phyloP scores from a whole-genome alignment of 2,888 invertebrate species.

The Spisula subtruncata region DNA sequence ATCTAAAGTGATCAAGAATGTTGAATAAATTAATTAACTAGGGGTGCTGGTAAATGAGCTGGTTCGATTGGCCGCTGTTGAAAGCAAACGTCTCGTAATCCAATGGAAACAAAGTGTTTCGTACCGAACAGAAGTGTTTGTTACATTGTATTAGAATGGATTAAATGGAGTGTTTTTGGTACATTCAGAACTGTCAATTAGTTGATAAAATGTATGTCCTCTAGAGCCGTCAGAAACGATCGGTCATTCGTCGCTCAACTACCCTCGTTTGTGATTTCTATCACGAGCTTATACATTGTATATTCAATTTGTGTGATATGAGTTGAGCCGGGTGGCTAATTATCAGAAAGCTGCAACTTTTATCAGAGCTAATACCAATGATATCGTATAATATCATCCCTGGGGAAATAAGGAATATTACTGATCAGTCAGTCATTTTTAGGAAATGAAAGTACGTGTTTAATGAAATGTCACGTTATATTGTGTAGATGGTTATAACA shows the following conservation, averaged over 20 bases:
- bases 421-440: background rate
- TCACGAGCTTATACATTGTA: background rate
- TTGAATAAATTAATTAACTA: too few relatives aligned
- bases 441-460: background rate
- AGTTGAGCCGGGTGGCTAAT: background rate
- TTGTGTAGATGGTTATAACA: background rate
- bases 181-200: background rate
- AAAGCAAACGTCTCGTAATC: too few relatives aligned
- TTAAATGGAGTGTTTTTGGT: background rate
- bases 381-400: background rate
- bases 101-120: too few relatives aligned
- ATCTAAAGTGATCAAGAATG: too few relatives aligned
- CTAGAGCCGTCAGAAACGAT: background rate
- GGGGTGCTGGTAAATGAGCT: too few relatives aligned
- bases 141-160: too few relatives aligned
- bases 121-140: too few relatives aligned
- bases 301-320: background rate
- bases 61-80: too few relatives aligned
- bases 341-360: slow-evolving; percentile 2
- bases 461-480: slow-evolving; percentile 20
- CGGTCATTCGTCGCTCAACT: background rate
- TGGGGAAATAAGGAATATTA: background rate
- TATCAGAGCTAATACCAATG: background rate
- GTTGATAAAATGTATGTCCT: background rate
- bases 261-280: background rate